These are phyloP conservation scores for Choreutis nemorana DNA, from an alignment of 2,888 invertebrate genomes.

Conservation along the genomic window DNA sequence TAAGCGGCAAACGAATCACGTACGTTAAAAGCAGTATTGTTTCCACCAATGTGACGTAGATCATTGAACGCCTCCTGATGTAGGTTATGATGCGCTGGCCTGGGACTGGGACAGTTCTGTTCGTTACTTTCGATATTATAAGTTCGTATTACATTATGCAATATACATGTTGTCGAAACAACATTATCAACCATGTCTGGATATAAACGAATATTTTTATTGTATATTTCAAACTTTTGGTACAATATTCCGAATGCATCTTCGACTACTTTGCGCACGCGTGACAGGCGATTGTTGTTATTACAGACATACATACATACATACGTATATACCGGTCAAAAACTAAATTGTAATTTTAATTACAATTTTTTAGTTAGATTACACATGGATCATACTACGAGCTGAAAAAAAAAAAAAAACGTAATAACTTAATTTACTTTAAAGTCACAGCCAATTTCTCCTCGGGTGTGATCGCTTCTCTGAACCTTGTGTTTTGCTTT, in stretches of 20 bases:
- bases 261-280: conserved; percentile 12
- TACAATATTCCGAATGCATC: conserved; percentile 13
- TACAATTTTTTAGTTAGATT: background rate
- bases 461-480: conserved; percentile 8
- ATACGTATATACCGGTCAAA: conserved; percentile 2
- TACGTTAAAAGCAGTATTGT: conserved; percentile 7
- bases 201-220: conserved; percentile 3
- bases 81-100: conserved; percentile 1
- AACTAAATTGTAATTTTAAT: conserved; percentile 2
- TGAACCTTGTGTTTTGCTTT: conserved; percentile 7
- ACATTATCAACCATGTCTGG: conserved; percentile 7
- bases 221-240: conserved; percentile 11
- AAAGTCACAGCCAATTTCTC: conserved; percentile 8
- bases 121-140: conserved; percentile 8
- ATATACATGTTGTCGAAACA: conserved; percentile 8
- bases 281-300: conserved; percentile 10
- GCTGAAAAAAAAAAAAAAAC: background rate
- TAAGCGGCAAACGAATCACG: conserved; percentile 7
- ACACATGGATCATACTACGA: too few relatives aligned
- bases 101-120: conserved; percentile 5
- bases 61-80: conserved; percentile 1
- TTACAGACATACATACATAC: conserved; percentile 3
- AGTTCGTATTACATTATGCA: conserved; percentile 10
- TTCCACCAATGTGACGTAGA: conserved; percentile 1
- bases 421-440: too few relatives aligned